Evolutionary conservation across 1,140 invertebrate genomes (phyloP).

Genomic region (Charaxes varanes): DNA sequence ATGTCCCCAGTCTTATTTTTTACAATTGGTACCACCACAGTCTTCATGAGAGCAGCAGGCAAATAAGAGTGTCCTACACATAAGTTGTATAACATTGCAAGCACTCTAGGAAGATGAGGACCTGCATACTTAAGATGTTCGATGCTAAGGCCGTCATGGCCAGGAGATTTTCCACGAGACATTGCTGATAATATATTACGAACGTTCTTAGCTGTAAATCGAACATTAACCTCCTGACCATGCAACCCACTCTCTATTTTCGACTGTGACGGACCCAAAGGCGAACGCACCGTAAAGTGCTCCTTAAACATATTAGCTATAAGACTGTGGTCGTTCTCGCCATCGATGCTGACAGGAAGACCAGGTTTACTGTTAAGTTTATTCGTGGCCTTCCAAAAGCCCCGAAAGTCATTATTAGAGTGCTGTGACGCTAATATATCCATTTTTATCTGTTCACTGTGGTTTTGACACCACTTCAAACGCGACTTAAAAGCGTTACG

Average conservation of each 20-base stretch:
- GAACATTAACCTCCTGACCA: background rate
- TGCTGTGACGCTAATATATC: slow-evolving; percentile 14
- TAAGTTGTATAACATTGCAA: slow-evolving; percentile 8
- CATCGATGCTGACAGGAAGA: slow-evolving; percentile 23
- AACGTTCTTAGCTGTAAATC: slow-evolving; percentile 10
- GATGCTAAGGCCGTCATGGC: slow-evolving; percentile 17
- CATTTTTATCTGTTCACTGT: slow-evolving; percentile 26
- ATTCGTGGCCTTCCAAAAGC: slow-evolving; percentile 24
- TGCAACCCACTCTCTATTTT: too few species aligned
- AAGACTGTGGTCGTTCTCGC: slow-evolving; percentile 6
- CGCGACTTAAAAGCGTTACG: slow-evolving; percentile 21
- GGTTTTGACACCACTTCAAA: slow-evolving; percentile 23
- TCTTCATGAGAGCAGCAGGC: slow-evolving; percentile 7
- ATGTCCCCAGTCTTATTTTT: slow-evolving; percentile 1
- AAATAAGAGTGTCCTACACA: slow-evolving; percentile 12
- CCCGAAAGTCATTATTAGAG: slow-evolving; percentile 13
- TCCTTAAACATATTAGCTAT: slow-evolving; percentile 21
- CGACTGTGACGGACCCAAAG: slow-evolving; percentile 12
- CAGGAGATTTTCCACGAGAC: slow-evolving; percentile 14
- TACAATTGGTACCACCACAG: slow-evolving; percentile 4
- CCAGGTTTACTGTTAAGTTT: slow-evolving; percentile 7
- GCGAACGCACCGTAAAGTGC: slow-evolving; percentile 18
- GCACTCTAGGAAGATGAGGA: slow-evolving; percentile 7
- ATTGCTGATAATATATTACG: slow-evolving; percentile 4
- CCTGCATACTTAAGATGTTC: slow-evolving; percentile 17